phyloP scores from a whole-genome alignment of 2,113 vertebrate genomes.

The Martes martes region DNA sequence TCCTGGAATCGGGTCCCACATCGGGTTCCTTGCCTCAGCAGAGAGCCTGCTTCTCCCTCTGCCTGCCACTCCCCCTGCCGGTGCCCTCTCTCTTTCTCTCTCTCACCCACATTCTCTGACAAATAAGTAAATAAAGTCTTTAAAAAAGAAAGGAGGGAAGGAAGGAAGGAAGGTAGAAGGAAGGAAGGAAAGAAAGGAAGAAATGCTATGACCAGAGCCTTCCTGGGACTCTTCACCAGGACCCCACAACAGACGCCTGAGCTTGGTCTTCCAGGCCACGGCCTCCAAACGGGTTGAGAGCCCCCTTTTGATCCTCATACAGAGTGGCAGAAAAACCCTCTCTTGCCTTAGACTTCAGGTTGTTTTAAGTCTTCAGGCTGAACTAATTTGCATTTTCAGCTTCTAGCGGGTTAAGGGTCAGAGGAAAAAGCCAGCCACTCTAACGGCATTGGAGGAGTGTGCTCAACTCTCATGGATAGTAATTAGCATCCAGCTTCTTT shows the following conservation, averaged over 20 bases:
- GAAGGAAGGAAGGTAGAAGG: too few species aligned
- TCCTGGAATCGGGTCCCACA: background rate
- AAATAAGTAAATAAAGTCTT: background rate
- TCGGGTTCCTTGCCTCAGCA: background rate
- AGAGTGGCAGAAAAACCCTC: background rate
- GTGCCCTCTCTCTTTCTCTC: background rate
- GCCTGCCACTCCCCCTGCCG: background rate
- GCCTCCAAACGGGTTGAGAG: background rate
- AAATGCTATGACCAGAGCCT: background rate
- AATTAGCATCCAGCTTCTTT: conserved; percentile 67
- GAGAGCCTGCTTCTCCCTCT: background rate
- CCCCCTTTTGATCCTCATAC: background rate
- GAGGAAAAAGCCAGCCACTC: conserved; percentile 18
- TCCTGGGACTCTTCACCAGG: background rate
- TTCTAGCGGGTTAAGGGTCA: conserved; percentile 57
- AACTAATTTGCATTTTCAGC: conserved; percentile 55
- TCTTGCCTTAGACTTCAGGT: background rate
- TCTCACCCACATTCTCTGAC: background rate
- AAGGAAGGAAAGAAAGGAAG: background rate
- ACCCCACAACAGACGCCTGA: background rate
- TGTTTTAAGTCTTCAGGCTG: conserved; percentile 5
- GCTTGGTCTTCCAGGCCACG: background rate
- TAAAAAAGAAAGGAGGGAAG: background rate
- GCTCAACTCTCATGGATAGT: conserved; percentile 27
- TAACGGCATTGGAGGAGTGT: background rate